Evolutionary conservation across 2,113 vertebrate genomes (phyloP), one percentile per base, ranked within the genome.

Genomic region (Chamaea fasciata): DNA sequence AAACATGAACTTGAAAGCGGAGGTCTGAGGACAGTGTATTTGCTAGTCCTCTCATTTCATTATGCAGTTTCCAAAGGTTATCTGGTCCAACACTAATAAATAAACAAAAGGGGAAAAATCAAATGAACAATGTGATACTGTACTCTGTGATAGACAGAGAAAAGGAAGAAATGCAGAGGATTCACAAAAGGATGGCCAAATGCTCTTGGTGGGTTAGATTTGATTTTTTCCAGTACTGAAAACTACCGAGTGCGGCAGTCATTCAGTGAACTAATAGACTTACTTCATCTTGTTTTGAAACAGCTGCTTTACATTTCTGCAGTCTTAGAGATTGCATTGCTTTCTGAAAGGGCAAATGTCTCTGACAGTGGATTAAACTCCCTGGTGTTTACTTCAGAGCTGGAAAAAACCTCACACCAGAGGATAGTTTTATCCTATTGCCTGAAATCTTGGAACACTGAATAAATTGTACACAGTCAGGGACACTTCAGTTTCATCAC

Each of bases 221-320:
- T 88, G 2, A 44, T 71, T 94, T 88, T 90, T 83, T 83, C 41
- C 4, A 2, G 15, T 62, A 7, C 70, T 57, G 39, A 53, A 77
- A 83, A 82, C 27, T 55, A 53, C 17, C 1, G 4, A 64, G 24
- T 82, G 26, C 35, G 53, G 50, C 39, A 59, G 60, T 42, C 1
- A 0, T 70, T 90, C 39, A 30, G 39, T 82, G 57, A 28, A 41
- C 70, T 79, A 70, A 55, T 1, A 55, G 35, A 71, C 7, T 53
- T 50, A 57, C 11, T 92, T 84, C 15, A 49, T 81, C 47, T 68
- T 95, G 70, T 82, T 94, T 96, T 87, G 74, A 64, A 87, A 53
- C 49, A 94, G 44, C 65, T 94, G 70, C 28, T 92, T 62, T 94
- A 49, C 84, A 79, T 95, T 94, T 89, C 56, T 94, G 57, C 44